Base-by-base conservation (phyloP, 2,888 invertebrate genomes). In the Clivina fossor region DNA sequence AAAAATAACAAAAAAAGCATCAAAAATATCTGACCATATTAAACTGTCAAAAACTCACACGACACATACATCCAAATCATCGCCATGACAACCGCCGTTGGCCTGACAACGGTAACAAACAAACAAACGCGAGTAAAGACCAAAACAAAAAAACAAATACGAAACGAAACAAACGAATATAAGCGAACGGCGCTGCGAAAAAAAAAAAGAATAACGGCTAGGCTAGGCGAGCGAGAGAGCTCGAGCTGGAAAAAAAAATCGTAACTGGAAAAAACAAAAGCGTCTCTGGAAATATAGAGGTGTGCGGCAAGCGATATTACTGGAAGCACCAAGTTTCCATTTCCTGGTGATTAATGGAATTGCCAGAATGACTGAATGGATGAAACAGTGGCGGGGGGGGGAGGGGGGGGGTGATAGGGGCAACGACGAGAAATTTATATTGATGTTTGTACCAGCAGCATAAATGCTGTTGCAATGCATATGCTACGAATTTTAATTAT, bases 321-420 rank as follows among this genome's bases (percentile, higher is more conserved):
- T 37, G 38, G 28, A 8, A 51, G 50, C 30, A 32, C 51, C 41
- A 43, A 41, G 51, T 51, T 51, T 51, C 51, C 51, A 51, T 51
- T 51, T 51, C 51, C 51, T 51, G 22, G 51, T 51, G 51, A 51
- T 51, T 51, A 51, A 51, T 51, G 51, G 33, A 43, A 51, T 51
- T 51, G 43, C 51, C 51, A 33, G 51, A 43, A 51, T 51, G 41
- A 51, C 20, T 30, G 43, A 49, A 49, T 49, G 51, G 32, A 20
- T 7, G 5, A 11, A 41, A 20, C 33, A 51, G 50, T 32, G 51
- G 18, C 22, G 51, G 32, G 4, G 13, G 47, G 8, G 3, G 4
- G 11, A 33, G 4, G 8, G 2, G 4, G 33, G 33, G 35, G 35
- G n/a, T n/a, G n/a, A 19, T 22, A 19, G 33, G 15, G 33, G 33